A percentile compares a stretch with the other conserved stretches of the same genome.
These are phyloP conservation scores for Aphodius sticticus DNA, from an alignment of 2,888 invertebrate species.

Conservation along the genomic window DNA sequence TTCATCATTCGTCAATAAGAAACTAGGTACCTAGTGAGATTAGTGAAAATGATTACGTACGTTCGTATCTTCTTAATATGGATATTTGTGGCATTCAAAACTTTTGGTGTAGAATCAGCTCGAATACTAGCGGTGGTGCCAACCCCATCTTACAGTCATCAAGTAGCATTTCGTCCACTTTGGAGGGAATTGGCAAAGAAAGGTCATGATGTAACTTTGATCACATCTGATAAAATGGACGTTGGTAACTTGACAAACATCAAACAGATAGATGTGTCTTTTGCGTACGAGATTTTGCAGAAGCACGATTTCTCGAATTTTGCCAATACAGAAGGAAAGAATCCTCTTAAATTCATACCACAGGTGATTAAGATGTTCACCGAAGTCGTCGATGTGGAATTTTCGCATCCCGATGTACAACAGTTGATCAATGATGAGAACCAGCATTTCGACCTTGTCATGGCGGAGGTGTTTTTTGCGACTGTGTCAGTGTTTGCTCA, in stretches of 20 bases:
- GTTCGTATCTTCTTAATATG: neutral
- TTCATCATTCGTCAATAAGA: no score
- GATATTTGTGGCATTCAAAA: neutral
- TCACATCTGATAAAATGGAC: constrained; percentile 59
- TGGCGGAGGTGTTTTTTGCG: constrained; percentile 38
- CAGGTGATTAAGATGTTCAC: neutral
- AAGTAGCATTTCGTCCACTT: constrained; percentile 59
- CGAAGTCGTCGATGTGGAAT: constrained; percentile 6
- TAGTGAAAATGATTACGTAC: no score
- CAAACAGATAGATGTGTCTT: constrained; percentile 39
- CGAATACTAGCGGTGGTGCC: constrained; percentile 59
- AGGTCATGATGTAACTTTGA: constrained; percentile 61
- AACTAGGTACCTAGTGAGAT: no score
- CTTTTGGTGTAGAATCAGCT: constrained; percentile 41
- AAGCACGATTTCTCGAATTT: constrained; percentile 8
- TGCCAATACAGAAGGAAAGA: neutral
- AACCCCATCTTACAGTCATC: constrained; percentile 62
- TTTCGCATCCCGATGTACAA: constrained; percentile 32
- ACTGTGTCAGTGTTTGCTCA: constrained; percentile 38
- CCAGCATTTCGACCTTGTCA: constrained; percentile 44
- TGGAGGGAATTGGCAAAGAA: constrained; percentile 58
- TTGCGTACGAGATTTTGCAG: constrained; percentile 24
- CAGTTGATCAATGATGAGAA: constrained; percentile 32
- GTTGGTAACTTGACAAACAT: constrained; percentile 43
- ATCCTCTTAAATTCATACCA: neutral